Conservation (phyloP, 2,113 vertebrate species). For the Galemys pyrenaicus region DNA sequence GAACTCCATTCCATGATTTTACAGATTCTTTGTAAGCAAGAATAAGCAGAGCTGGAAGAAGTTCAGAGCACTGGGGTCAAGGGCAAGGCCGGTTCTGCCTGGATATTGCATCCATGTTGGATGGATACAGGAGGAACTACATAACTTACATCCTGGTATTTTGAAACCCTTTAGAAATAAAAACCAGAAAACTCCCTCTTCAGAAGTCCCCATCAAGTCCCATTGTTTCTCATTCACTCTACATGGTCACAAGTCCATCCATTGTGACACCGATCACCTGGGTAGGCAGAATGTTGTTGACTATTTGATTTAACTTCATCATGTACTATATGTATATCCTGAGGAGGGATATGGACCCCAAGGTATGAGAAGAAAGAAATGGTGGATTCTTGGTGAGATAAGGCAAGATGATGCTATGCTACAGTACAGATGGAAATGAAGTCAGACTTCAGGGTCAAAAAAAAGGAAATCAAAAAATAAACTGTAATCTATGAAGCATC, state of each 20-base stretch:
- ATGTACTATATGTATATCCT: background rate
- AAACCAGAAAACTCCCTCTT: background rate
- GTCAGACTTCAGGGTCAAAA: background rate
- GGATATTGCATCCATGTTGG: background rate
- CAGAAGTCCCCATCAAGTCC: background rate
- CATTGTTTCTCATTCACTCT: background rate
- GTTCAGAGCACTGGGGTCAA: background rate
- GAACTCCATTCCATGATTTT: background rate
- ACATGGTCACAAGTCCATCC: background rate
- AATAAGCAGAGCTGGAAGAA: background rate
- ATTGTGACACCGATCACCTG: background rate
- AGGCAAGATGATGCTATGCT: background rate
- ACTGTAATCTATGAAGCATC: background rate
- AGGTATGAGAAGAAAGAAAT: background rate
- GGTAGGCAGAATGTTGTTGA: background rate
- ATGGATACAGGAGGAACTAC: background rate
- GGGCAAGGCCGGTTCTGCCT: background rate
- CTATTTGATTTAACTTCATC: background rate
- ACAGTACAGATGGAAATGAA: background rate
- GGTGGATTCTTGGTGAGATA: background rate
- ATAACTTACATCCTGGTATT: background rate
- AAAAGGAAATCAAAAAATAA: background rate
- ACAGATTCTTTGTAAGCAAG: background rate
- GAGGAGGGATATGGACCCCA: background rate
- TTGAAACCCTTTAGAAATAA: constrained; percentile 52